Percentiles rank a stretch among this genome's conserved stretches.
Evolutionary conservation across 2,888 invertebrate genomes (phyloP).

Genomic region (Girardia tigrina): DNA sequence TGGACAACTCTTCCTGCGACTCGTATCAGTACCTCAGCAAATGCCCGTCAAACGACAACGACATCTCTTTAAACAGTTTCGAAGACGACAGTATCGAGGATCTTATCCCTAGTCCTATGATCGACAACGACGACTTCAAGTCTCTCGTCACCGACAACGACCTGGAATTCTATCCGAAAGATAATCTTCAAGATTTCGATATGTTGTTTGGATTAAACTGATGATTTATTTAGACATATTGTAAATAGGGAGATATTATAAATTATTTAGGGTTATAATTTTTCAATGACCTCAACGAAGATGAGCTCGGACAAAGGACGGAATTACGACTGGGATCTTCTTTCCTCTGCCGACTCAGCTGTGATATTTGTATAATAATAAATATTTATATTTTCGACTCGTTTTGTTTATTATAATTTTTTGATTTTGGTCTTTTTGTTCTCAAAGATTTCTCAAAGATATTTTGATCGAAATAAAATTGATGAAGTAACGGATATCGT

Average conservation of each 20-base stretch:
- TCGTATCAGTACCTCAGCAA: not conserved
- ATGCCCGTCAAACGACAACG: conserved; percentile 5
- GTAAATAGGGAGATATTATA: conserved; percentile 10
- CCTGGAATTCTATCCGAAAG: not conserved
- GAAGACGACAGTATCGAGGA: conserved; percentile 2
- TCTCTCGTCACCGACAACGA: not conserved
- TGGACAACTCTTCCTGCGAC: not conserved
- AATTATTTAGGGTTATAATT: conserved; percentile 3
- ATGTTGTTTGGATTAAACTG: not conserved
- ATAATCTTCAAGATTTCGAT: not conserved
- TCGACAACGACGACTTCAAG: conserved; percentile 16
- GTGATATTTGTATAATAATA: too few relatives aligned
- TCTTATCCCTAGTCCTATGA: not conserved
- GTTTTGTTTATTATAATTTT: too few relatives aligned
- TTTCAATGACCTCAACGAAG: too few relatives aligned
- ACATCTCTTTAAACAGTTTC: not conserved
- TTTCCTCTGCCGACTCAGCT: too few relatives aligned
- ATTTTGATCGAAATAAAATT: too few relatives aligned
- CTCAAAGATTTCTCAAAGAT: too few relatives aligned
- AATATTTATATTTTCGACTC: too few relatives aligned
- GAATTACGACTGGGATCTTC: too few relatives aligned
- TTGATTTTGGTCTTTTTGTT: too few relatives aligned
- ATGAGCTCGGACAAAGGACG: too few relatives aligned
- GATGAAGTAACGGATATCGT: too few relatives aligned
- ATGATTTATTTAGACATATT: not conserved